phyloP scores from a whole-genome alignment of 2,888 invertebrate species.

The Pristionchus arcanus region DNA sequence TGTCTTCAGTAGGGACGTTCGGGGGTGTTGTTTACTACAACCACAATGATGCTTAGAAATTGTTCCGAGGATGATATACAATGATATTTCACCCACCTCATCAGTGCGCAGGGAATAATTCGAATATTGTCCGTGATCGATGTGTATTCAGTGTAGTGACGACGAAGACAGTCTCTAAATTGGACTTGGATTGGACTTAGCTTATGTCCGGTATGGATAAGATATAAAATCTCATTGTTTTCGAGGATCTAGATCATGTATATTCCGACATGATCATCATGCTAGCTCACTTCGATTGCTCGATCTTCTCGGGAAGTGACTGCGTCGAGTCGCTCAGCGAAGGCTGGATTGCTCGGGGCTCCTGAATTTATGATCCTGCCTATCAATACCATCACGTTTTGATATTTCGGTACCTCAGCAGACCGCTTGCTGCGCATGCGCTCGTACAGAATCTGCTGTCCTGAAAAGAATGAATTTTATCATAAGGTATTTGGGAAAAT shows the following conservation, averaged over 20 bases:
- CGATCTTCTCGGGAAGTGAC: constrained; percentile 31
- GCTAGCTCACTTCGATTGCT: background rate
- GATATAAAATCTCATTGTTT: too few species aligned
- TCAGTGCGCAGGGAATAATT: constrained; percentile 11
- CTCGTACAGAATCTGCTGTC: constrained; percentile 32
- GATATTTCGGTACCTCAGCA: background rate
- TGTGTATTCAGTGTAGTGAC: constrained; percentile 58
- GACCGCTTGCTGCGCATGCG: background rate
- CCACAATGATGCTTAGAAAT: background rate
- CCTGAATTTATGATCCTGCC: too few species aligned
- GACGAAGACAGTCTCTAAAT: constrained; percentile 27
- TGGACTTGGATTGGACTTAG: too few species aligned
- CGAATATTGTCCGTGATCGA: constrained; percentile 58
- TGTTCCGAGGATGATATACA: background rate
- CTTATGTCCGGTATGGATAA: background rate
- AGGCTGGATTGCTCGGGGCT: background rate
- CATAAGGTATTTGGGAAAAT: too few species aligned
- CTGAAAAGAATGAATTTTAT: background rate
- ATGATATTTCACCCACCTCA: background rate
- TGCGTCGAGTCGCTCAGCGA: constrained; percentile 34
- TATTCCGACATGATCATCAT: background rate
- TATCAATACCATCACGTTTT: too few species aligned
- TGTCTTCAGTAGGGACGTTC: constrained; percentile 63
- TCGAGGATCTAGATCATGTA: too few species aligned
- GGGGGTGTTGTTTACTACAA: background rate